phyloP scores from a whole-genome alignment of 2,888 invertebrate genomes.

The Catocala sponsa region DNA sequence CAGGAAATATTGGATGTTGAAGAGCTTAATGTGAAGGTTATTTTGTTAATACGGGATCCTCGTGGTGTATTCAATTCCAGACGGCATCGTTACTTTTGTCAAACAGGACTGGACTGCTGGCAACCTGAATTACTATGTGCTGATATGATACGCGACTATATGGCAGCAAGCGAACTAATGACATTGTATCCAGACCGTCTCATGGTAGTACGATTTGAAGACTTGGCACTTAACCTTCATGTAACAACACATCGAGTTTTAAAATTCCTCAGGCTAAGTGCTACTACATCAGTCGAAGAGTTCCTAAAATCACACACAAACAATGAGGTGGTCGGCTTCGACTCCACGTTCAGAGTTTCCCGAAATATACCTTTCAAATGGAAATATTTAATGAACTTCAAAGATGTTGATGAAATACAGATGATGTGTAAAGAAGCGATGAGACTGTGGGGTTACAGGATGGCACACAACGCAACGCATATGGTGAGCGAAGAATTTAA shows the following conservation, averaged over 20 bases:
- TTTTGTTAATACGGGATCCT: conserved; percentile 94
- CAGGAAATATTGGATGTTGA: conserved; percentile 91
- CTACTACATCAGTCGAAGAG: conserved; percentile 89
- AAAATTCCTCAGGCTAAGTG: conserved; percentile 92
- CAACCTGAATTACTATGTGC: conserved; percentile 91
- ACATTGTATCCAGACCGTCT: conserved; percentile 91
- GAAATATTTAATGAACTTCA: conserved; percentile 91
- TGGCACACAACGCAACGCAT: neutral
- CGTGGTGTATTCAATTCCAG: conserved; percentile 95
- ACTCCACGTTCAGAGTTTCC: conserved; percentile 94
- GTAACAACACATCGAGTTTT: conserved; percentile 91
- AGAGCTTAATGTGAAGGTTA: conserved; percentile 91
- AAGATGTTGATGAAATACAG: conserved; percentile 44
- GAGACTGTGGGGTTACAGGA: conserved; percentile 1
- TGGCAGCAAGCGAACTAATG: conserved; percentile 90
- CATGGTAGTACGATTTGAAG: conserved; percentile 73
- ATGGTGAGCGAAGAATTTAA: conserved; percentile 1
- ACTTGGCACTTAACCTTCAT: conserved; percentile 92
- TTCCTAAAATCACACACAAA: conserved; percentile 95
- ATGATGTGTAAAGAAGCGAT: conserved; percentile 3
- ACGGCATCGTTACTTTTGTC: conserved; percentile 93
- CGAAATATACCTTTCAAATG: conserved; percentile 95
- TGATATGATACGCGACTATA: conserved; percentile 94
- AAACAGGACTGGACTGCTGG: conserved; percentile 91
- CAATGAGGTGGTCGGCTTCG: conserved; percentile 93